phyloP scores from a whole-genome alignment of 2,888 invertebrate genomes.

The Parnassius mnemosyne region DNA sequence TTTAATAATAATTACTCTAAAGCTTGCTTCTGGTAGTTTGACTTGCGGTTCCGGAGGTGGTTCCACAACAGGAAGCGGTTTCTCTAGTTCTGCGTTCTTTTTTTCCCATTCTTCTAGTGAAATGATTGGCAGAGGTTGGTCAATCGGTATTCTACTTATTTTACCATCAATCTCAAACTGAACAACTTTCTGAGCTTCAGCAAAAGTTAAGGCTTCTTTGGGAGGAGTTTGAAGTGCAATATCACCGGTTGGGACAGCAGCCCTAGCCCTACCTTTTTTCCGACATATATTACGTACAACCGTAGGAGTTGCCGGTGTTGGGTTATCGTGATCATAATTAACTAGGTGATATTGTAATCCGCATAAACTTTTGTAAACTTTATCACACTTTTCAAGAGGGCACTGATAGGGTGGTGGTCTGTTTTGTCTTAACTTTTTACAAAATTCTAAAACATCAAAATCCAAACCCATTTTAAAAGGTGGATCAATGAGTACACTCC shows the following conservation, averaged over 20 bases:
- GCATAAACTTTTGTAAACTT: conserved; percentile 91
- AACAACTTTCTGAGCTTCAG: conserved; percentile 91
- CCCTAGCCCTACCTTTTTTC: conserved; percentile 82
- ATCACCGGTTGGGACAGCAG: conserved; percentile 81
- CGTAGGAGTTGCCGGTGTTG: conserved; percentile 82
- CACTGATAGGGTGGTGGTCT: conserved; percentile 93
- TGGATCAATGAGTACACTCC: no score
- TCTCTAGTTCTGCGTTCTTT: conserved; percentile 69
- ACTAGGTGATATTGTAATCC: conserved; percentile 93
- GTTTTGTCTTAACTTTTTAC: conserved; percentile 89
- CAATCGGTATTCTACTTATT: conserved; percentile 83
- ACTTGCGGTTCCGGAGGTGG: conserved; percentile 70
- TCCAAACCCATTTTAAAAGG: conserved; percentile 85
- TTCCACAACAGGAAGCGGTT: conserved; percentile 65
- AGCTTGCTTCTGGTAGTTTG: conserved; percentile 72
- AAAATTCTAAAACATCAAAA: conserved; percentile 92
- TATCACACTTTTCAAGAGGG: conserved; percentile 91
- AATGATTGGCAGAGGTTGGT: conserved; percentile 85
- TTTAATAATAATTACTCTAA: conserved; percentile 50
- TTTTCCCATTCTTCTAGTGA: conserved; percentile 84
- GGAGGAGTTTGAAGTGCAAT: conserved; percentile 75
- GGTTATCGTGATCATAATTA: conserved; percentile 91
- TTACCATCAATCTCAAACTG: conserved; percentile 93
- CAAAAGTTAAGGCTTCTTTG: conserved; percentile 88
- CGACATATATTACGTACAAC: conserved; percentile 77